Percentiles rank a stretch among this genome's conserved stretches.
These are phyloP conservation scores for Zaprionus bogoriensis DNA, from an alignment of 2,888 invertebrate genomes.

Conservation along the genomic window DNA sequence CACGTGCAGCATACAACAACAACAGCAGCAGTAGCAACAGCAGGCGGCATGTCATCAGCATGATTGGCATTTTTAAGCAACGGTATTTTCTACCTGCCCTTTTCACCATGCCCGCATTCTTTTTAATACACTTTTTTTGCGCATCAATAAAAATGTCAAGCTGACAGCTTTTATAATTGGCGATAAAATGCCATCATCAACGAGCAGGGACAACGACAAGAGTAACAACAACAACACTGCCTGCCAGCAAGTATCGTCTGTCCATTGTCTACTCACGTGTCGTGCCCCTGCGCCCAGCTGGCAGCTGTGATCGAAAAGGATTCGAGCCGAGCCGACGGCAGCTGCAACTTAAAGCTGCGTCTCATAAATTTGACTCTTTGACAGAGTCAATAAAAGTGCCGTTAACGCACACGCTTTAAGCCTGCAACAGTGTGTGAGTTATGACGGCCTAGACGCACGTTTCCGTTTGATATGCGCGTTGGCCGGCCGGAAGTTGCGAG, in stretches of 20 bases:
- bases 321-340: too few species aligned
- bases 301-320: too few species aligned
- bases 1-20: conserved; percentile 30
- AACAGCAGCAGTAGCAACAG: not conserved
- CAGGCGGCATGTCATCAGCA: conserved; percentile 42
- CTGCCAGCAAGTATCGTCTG: not conserved
- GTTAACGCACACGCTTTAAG: conserved; percentile 8
- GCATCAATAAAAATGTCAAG: conserved; percentile 60
- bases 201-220: conserved; percentile 32
- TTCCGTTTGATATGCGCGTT: conserved; percentile 51
- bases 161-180: conserved; percentile 74
- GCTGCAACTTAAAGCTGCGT: conserved; percentile 23
- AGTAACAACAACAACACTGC: conserved; percentile 1
- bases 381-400: conserved; percentile 57
- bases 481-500: conserved; percentile 65
- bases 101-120: conserved; percentile 32
- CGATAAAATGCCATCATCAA: conserved; percentile 69
- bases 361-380: conserved; percentile 38
- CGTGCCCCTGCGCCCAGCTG: conserved; percentile 1
- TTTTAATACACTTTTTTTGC: conserved; percentile 18
- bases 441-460: conserved; percentile 34
- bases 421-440: conserved; percentile 16
- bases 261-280: not conserved
- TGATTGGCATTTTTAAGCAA: conserved; percentile 70
- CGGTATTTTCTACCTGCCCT: conserved; percentile 36